phyloP scores from a whole-genome alignment of 2,797 vertebrate species.

The Micromesistius poutassou region DNA sequence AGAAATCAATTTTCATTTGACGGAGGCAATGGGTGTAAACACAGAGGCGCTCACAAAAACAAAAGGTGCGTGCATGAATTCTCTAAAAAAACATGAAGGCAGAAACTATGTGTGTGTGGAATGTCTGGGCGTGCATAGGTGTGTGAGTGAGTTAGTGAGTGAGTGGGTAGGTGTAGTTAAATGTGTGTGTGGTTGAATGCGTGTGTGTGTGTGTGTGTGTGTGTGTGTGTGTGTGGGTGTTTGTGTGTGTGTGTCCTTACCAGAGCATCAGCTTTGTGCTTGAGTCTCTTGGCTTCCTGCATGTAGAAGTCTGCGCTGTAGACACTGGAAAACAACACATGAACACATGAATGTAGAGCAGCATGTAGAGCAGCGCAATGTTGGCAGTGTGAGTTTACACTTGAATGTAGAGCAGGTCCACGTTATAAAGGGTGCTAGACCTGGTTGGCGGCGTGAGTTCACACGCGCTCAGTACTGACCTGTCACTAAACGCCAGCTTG shows the following conservation, averaged over 20 bases:
- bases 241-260: conserved; percentile 64
- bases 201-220: conserved; percentile 13
- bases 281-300: conserved; percentile 96
- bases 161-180: not conserved
- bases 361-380: not conserved
- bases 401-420: not conserved
- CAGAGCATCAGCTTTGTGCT: conserved; percentile 97
- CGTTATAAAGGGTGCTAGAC: no score
- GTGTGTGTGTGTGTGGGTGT: not conserved
- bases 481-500: conserved; percentile 88
- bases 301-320: conserved; percentile 96
- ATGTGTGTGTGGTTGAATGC: not conserved
- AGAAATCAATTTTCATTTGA: conserved; percentile 42
- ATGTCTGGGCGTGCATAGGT: conserved; percentile 13
- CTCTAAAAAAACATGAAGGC: not conserved
- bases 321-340: conserved; percentile 72
- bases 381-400: not conserved
- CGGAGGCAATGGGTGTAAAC: conserved; percentile 7
- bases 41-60: conserved; percentile 2
- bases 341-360: conserved; percentile 26
- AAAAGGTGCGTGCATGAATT: not conserved
- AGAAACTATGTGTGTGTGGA: conserved; percentile 23
- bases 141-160: conserved; percentile 11
- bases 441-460: no score
- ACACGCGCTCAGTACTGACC: conserved; percentile 54